A percentile compares a stretch with the other conserved stretches of the same genome.
These are phyloP conservation scores for Borostomias antarcticus DNA, from an alignment of 2,797 vertebrate species.

Conservation along the genomic window DNA sequence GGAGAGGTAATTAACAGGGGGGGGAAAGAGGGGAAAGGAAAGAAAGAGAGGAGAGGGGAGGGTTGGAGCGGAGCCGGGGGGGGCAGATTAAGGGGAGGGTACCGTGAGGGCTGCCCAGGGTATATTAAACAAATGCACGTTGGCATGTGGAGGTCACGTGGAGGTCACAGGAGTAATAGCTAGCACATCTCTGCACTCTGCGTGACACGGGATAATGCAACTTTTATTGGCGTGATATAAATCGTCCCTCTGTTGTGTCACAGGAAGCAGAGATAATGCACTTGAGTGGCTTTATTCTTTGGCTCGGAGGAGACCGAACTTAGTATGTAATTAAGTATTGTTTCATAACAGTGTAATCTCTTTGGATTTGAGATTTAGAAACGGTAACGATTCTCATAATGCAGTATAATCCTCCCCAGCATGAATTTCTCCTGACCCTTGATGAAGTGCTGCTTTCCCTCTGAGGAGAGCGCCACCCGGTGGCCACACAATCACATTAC, in stretches of 20 bases:
- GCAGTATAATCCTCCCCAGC: not conserved
- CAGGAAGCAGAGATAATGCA: not conserved
- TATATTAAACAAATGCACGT: slow-evolving; percentile 44
- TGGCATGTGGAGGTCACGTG: slow-evolving; percentile 46
- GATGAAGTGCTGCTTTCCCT: not conserved
- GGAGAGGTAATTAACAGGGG: slow-evolving; percentile 33
- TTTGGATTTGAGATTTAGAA: not conserved
- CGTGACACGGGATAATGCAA: slow-evolving; percentile 42
- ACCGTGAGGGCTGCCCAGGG: slow-evolving; percentile 58
- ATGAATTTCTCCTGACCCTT: not conserved
- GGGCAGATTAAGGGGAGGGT: slow-evolving; percentile 64
- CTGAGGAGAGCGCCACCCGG: slow-evolving; percentile 28
- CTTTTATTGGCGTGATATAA: slow-evolving; percentile 1
- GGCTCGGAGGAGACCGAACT: not conserved
- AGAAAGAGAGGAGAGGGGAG: slow-evolving; percentile 51
- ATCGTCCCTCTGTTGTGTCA: not conserved
- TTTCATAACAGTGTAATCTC: not conserved
- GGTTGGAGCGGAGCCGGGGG: slow-evolving; percentile 63
- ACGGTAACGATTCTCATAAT: not conserved
- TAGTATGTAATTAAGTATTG: not conserved
- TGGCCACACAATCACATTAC: slow-evolving; percentile 24
- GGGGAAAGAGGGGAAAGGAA: slow-evolving; percentile 32
- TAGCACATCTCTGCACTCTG: slow-evolving; percentile 32
- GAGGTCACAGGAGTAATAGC: slow-evolving; percentile 38
- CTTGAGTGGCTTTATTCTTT: not conserved